Evolutionary conservation across 1,140 invertebrate species (phyloP), one percentile per base, ranked within the genome.

Genomic region (Ostrea denselamellosa): DNA sequence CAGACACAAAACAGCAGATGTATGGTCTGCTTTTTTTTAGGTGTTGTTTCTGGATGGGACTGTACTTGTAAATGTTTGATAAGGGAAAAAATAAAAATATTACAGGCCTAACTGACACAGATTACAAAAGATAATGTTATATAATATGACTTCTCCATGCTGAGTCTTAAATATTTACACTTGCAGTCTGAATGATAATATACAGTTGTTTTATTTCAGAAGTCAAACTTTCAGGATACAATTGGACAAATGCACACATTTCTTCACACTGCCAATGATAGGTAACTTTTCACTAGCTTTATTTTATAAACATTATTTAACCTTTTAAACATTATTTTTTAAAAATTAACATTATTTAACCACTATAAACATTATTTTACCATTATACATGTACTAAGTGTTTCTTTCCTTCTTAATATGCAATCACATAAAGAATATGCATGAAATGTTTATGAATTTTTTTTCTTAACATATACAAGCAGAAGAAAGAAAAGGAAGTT

Each of bases 261-360:
- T 77, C 68, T 77, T 25, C 68, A 77, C 9, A 77, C 68, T 17
- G 22, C 68, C 25, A 77, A 25, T 77, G 28, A 77, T 34, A 77
- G 68, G 68, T 77, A 34, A 77, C 12, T 34, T 22, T 62, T 14
- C 17, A 19, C n/a, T 12, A 19, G n/a, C 12, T 62, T 17, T 12
- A n/a, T 7, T 62, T 17, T 5, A 19, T 14, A 12, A n/a, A 62
- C n/a, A 62, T 62, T n/a, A 17, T 62, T 62, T 5, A 17, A 12
- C n/a, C 0, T 62, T 5, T 0, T 19, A 62, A 62, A 62, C 58
- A 62, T n/a, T n/a, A n/a, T n/a, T n/a, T n/a, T n/a, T n/a, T n/a
- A n/a, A n/a, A n/a, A n/a, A n/a, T n/a, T n/a, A n/a, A n/a, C n/a
- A n/a, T n/a, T n/a, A n/a, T 62, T 17, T n/a, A 62, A 17, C 14